Base-by-base conservation (phyloP, 2,888 invertebrate genomes). In the Julus scanicus region DNA sequence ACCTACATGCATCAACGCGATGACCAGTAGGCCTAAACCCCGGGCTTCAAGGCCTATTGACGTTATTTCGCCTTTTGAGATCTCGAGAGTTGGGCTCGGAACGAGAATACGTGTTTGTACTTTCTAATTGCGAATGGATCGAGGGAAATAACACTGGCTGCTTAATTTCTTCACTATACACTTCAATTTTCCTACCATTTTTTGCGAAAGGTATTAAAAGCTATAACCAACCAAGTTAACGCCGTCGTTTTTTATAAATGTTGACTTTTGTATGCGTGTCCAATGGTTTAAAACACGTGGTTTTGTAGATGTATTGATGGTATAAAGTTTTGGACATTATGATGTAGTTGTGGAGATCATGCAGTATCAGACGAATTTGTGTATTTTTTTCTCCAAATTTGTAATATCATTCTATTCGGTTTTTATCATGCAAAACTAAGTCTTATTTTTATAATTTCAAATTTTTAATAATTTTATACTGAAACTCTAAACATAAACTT, bases 1-100 rank as follows among this genome's bases (percentile, higher is more conserved):
- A 71, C 71, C 71, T 71, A 71, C 71, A 71, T 71, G 71, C 71
- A 71, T 71, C 71, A 29, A 4, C n/a, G n/a, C 63, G 71, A 6
- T 71, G 71, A 71, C 71, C 71, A 71, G 9, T 71, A 71, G 71
- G 71, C 71, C 71, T 71, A 71, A 71, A 71, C 71, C 71, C 71
- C 29, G 71, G 71, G 5, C 20, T 20, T 71, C 4, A 20, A 29
- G 20, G 71, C 71, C 71, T 71, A 71, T 71, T 71, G 71, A 29
- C 20, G 71, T 71, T 20, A 8, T 20, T 71, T 11, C 71, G 8
- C 4, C 20, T 20, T 71, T 71, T 71, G 71, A 71, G 29, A 71
- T 29, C 29, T 71, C 20, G 29, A 71, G 29, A 71, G 20, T 29
- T 71, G 71, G 71, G 29, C 71, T 71, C 20, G 71, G n/a, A 71